Percentiles rank a stretch among this genome's conserved stretches.
These are phyloP conservation scores for Xanthorhoe spadicearia DNA, from an alignment of 2,888 invertebrate genomes.

Conservation along the genomic window DNA sequence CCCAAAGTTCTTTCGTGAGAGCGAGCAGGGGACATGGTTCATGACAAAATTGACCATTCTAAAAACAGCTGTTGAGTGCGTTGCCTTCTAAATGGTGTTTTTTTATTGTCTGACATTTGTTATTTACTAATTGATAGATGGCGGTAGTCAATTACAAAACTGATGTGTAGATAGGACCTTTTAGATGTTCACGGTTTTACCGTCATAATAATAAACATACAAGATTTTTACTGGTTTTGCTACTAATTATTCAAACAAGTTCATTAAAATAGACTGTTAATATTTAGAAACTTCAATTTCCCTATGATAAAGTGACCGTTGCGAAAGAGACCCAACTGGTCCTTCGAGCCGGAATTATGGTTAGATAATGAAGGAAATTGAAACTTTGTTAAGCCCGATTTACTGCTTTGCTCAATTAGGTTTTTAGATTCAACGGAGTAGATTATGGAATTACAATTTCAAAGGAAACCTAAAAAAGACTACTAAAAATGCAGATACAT, in stretches of 20 bases:
- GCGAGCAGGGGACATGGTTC: conserved; percentile 48
- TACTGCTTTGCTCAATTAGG: not conserved
- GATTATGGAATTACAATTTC: not conserved
- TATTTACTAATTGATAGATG: conserved; percentile 45
- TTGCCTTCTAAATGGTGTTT: conserved; percentile 59
- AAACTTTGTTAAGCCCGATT: not conserved
- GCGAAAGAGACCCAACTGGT: conserved; percentile 35
- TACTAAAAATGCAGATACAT: not conserved
- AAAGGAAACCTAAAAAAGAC: not conserved
- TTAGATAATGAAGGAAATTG: not conserved
- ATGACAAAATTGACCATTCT: conserved; percentile 60
- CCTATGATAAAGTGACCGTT: conserved; percentile 38
- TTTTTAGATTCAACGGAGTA: not conserved
- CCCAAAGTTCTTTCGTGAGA: conserved; percentile 20
- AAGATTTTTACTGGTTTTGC: not conserved
- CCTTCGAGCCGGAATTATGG: conserved; percentile 45
- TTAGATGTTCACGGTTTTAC: not conserved
- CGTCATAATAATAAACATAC: not conserved
- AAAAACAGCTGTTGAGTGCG: conserved; percentile 79
- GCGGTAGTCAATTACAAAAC: conserved; percentile 23
- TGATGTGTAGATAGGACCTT: not conserved
- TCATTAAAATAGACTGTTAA: conserved; percentile 20
- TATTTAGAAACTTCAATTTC: conserved; percentile 30
- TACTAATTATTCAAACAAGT: conserved; percentile 19
- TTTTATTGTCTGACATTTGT: conserved; percentile 52